phyloP scores from a whole-genome alignment of 2,797 vertebrate genomes.

The Scomberomorus guttatus region DNA sequence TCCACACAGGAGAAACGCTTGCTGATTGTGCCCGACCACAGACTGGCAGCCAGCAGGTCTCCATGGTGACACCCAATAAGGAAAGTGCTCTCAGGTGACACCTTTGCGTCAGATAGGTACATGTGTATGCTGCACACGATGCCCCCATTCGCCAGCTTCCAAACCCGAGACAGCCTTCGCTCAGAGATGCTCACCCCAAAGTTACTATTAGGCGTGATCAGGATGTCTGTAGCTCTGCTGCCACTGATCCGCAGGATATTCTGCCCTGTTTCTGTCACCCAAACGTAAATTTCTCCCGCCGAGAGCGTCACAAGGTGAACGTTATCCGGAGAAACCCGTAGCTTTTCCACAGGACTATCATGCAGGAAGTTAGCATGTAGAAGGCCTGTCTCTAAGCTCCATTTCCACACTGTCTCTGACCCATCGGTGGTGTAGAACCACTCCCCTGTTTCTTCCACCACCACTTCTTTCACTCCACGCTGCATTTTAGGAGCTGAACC shows the following conservation, averaged over 20 bases:
- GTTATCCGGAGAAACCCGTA: constrained; percentile 77
- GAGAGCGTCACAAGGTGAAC: constrained; percentile 80
- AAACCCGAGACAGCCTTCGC: constrained; percentile 79
- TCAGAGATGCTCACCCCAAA: constrained; percentile 84
- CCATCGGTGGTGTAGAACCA: constrained; percentile 84
- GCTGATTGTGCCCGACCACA: constrained; percentile 86
- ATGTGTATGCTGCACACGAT: constrained; percentile 82
- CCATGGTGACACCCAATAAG: constrained; percentile 79
- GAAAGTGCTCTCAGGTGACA: constrained; percentile 87
- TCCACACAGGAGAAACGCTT: constrained; percentile 80
- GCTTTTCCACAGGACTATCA: constrained; percentile 73
- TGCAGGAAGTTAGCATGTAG: constrained; percentile 79
- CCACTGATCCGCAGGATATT: constrained; percentile 80
- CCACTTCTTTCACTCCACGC: constrained; percentile 69
- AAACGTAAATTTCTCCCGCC: constrained; percentile 83
- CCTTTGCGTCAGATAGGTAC: constrained; percentile 76
- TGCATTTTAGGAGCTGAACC: constrained; percentile 77
- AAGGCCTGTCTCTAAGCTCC: constrained; percentile 71
- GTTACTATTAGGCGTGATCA: constrained; percentile 83
- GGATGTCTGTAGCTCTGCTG: constrained; percentile 75
- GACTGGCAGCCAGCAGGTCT: constrained; percentile 84
- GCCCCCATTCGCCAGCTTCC: constrained; percentile 81
- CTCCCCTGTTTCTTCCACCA: constrained; percentile 63
- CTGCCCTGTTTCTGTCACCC: constrained; percentile 79
- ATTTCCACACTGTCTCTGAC: constrained; percentile 82